phyloP scores from a whole-genome alignment of 2,113 vertebrate genomes.

The Mugil cephalus region DNA sequence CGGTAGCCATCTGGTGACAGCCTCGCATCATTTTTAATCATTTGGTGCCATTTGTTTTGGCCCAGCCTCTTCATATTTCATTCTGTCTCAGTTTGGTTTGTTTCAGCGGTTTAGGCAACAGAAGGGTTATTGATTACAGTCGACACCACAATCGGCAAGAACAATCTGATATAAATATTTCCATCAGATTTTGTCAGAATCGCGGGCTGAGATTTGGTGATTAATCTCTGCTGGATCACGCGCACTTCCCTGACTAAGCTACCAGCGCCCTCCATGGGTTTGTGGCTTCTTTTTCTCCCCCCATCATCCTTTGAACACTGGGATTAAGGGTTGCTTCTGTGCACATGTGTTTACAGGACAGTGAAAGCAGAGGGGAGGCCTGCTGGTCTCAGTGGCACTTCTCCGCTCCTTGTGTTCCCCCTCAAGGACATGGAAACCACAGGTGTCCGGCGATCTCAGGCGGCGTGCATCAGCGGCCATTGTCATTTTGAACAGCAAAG shows the following conservation, averaged over 20 bases:
- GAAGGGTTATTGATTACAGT: constrained; percentile 10
- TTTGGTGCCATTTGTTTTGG: constrained; percentile 60
- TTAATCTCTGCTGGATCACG: constrained; percentile 24
- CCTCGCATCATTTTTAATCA: constrained; percentile 65
- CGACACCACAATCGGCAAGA: constrained; percentile 3
- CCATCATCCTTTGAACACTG: constrained; percentile 52
- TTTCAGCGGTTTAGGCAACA: constrained; percentile 38
- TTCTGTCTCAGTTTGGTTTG: constrained; percentile 47
- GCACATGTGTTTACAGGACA: constrained; percentile 58
- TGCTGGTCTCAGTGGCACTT: constrained; percentile 72
- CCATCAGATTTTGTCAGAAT: not conserved
- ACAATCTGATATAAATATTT: not conserved
- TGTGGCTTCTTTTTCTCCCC: constrained; percentile 11
- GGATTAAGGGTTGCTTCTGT: constrained; percentile 47
- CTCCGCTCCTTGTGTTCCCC: constrained; percentile 63
- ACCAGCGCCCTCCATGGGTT: not conserved
- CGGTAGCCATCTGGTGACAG: constrained; percentile 72
- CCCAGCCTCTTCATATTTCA: constrained; percentile 43
- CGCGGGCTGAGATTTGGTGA: not conserved
- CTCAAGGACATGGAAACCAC: constrained; percentile 75
- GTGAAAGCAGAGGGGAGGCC: constrained; percentile 56
- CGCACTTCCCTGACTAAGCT: constrained; percentile 9
- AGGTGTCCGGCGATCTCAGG: constrained; percentile 67
- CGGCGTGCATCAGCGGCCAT: constrained; percentile 62
- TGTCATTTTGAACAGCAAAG: constrained; percentile 69